These are phyloP conservation scores for Philotrypesis tridentata DNA, from an alignment of 1,140 invertebrate species.

Conservation along the genomic window DNA sequence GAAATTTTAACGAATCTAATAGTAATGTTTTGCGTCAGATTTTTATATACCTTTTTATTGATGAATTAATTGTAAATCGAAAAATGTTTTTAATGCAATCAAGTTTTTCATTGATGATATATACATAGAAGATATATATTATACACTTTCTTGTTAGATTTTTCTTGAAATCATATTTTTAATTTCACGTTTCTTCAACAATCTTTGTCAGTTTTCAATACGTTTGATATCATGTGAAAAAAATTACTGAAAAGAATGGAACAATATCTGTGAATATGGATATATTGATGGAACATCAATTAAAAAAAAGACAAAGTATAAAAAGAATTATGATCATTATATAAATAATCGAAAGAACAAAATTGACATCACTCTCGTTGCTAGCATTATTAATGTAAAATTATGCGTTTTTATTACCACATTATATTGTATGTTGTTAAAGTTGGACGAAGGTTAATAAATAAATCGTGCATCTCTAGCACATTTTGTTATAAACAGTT, in stretches of 20 bases:
- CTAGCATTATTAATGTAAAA: slow-evolving; percentile 70
- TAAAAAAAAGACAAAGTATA: neutral
- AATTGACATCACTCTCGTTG: slow-evolving; percentile 59
- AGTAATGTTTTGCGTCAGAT: slow-evolving; percentile 21
- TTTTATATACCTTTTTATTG: slow-evolving; percentile 38
- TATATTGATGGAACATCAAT: slow-evolving; percentile 26
- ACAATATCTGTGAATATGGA: slow-evolving; percentile 19
- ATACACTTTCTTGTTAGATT: slow-evolving; percentile 40
- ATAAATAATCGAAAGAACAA: neutral
- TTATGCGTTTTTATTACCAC: slow-evolving; percentile 71
- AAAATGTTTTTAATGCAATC: slow-evolving; percentile 25
- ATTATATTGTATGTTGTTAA: slow-evolving; percentile 75
- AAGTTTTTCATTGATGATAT: slow-evolving; percentile 29
- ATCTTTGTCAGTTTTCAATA: slow-evolving; percentile 32
- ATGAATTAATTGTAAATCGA: slow-evolving; percentile 24
- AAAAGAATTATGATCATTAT: neutral
- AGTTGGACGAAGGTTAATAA: slow-evolving; percentile 73
- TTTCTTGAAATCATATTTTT: slow-evolving; percentile 28
- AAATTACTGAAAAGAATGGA: slow-evolving; percentile 14
- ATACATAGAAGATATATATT: slow-evolving; percentile 34
- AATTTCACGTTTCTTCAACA: slow-evolving; percentile 10
- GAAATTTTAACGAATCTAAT: slow-evolving; percentile 28
- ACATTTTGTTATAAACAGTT: slow-evolving; percentile 70
- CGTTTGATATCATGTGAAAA: neutral
- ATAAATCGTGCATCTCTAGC: slow-evolving; percentile 71